Evolutionary conservation across 2,888 invertebrate genomes (phyloP), one percentile per base, ranked within the genome.

Genomic region (Toxonevra muliebris): DNA sequence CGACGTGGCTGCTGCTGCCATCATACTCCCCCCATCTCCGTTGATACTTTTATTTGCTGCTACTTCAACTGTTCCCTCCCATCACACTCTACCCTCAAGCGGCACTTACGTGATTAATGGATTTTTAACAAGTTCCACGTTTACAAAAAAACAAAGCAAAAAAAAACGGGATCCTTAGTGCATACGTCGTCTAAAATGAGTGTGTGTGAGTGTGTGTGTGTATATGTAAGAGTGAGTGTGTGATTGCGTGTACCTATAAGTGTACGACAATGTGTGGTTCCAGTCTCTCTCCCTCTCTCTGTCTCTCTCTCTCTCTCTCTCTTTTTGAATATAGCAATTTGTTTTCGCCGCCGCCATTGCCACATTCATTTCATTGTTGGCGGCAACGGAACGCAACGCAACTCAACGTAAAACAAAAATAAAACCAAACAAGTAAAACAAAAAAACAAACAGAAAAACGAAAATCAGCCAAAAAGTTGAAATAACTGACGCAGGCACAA

Each of bases 21-120:
- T n/a, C n/a, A n/a, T n/a, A n/a, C n/a, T n/a, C n/a, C n/a, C n/a
- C n/a, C n/a, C n/a, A n/a, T n/a, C n/a, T n/a, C n/a, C n/a, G n/a
- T n/a, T n/a, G n/a, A n/a, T n/a, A n/a, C n/a, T n/a, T n/a, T n/a
- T n/a, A n/a, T n/a, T n/a, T 20, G 65, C 59, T 65, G 17, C 55
- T 60, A 61, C 59, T 41, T 40, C 55, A 43, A 13, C 11, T 80
- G 75, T 20, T n/a, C 30, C 64, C 48, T 40, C 54, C 42, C 64
- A 41, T 20, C 45, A 48, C 13, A 58, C 78, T 73, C 75, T 76
- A 75, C 76, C 76, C 75, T 77, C 76, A 53, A 73, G 74, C 77
- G 77, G 77, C 77, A 76, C 78, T 80, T 78, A 79, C 74, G 77
- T 81, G 81, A 81, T 81, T 81, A 81, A 80, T 80, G 80, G 77